Evolutionary conservation across 2,113 vertebrate genomes (phyloP).

Genomic region (Trematocara unimaculatum): DNA sequence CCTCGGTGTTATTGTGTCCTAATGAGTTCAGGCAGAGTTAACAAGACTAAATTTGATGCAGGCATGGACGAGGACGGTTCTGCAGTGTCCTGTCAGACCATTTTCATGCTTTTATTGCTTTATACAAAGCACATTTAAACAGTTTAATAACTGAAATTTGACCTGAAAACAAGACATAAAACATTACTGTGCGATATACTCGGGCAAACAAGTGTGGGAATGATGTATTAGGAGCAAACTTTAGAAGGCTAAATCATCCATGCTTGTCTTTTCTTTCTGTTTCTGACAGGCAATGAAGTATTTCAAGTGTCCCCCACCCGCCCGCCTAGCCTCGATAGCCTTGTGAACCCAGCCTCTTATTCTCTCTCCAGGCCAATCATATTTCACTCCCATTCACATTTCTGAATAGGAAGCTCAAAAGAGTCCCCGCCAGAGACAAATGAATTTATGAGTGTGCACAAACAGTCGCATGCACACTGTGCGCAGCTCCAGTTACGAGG

Average conservation of each 20-base stretch:
- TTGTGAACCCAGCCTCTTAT: slow-evolving; percentile 60
- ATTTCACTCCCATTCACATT: slow-evolving; percentile 60
- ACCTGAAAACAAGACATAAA: neutral
- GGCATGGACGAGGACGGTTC: neutral
- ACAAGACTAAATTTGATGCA: neutral
- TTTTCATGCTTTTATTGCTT: neutral
- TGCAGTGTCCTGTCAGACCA: neutral
- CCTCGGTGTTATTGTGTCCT: neutral
- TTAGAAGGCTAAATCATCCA: slow-evolving; percentile 8
- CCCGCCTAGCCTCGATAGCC: slow-evolving; percentile 41
- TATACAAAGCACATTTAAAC: neutral
- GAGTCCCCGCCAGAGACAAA: slow-evolving; percentile 36
- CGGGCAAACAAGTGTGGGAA: neutral
- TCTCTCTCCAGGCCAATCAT: slow-evolving; percentile 65
- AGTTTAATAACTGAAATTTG: neutral
- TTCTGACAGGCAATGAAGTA: slow-evolving; percentile 22
- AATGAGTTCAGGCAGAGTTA: slow-evolving; percentile 32
- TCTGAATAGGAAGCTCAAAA: slow-evolving; percentile 57
- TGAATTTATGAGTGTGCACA: neutral
- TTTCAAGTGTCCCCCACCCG: slow-evolving; percentile 10
- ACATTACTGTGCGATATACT: neutral
- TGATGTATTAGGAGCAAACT: neutral
- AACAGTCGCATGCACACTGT: neutral
- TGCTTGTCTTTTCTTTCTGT: slow-evolving; percentile 11
- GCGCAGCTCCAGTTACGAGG: slow-evolving; percentile 26